Evolutionary conservation across 2,888 invertebrate genomes (phyloP).

Genomic region (Drosophila macrospina): DNA sequence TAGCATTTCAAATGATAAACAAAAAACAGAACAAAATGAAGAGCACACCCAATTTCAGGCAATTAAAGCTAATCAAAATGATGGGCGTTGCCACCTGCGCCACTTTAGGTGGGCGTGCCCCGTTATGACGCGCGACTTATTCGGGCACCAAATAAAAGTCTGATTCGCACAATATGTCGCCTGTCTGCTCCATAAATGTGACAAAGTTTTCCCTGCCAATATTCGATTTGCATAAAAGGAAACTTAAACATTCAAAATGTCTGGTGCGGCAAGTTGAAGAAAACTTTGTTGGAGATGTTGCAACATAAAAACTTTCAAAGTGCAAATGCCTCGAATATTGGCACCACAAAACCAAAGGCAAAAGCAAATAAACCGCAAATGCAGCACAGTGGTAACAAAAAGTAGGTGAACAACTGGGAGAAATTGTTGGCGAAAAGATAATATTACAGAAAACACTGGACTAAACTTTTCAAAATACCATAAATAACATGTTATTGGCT

Average conservation of each 20-base stretch:
- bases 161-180: slow-evolving; percentile 28
- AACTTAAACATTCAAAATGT: slow-evolving; percentile 15
- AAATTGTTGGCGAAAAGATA: background rate
- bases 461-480: background rate
- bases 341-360: slow-evolving; percentile 6
- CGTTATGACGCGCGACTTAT: slow-evolving; percentile 1
- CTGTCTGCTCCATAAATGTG: slow-evolving; percentile 39
- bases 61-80: slow-evolving; percentile 51
- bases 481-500: background rate
- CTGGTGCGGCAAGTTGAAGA: slow-evolving; percentile 5
- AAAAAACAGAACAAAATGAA: slow-evolving; percentile 1
- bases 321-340: slow-evolving; percentile 26
- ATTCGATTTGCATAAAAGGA: slow-evolving; percentile 56
- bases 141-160: slow-evolving; percentile 33
- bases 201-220: slow-evolving; percentile 37
- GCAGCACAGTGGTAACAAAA: slow-evolving; percentile 29
- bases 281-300: slow-evolving; percentile 33
- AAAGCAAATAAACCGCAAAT: slow-evolving; percentile 11
- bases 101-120: slow-evolving; percentile 39
- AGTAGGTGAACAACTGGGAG: slow-evolving; percentile 2
- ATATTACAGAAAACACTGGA: background rate
- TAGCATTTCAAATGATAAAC: slow-evolving; percentile 8
- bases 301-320: slow-evolving; percentile 28
- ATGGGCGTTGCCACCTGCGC: slow-evolving; percentile 55
- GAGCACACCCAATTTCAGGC: slow-evolving; percentile 44